Percentiles rank a stretch among this genome's conserved stretches.
Evolutionary conservation across 1,140 invertebrate species (phyloP).

Genomic region (Oscheius sp.): DNA sequence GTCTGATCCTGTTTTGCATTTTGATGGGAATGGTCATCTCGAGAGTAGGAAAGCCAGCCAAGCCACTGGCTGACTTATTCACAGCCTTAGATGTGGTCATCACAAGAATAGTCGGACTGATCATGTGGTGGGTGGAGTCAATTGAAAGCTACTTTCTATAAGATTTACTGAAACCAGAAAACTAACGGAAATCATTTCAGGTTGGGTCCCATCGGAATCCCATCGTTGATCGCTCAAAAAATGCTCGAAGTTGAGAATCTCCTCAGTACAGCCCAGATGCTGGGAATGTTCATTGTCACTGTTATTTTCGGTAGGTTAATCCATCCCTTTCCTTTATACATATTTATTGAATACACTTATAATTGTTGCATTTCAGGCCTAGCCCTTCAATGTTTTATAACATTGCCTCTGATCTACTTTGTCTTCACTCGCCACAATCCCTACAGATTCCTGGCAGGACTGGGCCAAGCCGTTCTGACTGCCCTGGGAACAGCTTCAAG

Average conservation of each 20-base stretch:
- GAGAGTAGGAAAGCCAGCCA: slow-evolving; percentile 60
- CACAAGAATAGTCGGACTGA: slow-evolving; percentile 71
- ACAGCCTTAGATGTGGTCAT: slow-evolving; percentile 64
- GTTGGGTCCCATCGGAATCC: slow-evolving; percentile 85
- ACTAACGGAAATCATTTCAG: slow-evolving; percentile 64
- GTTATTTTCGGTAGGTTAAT: slow-evolving; percentile 67
- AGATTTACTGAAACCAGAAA: no score
- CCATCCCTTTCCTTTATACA: background rate
- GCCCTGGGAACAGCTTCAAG: slow-evolving; percentile 63
- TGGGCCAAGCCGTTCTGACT: slow-evolving; percentile 67
- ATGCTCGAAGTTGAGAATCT: slow-evolving; percentile 82
- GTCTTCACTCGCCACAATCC: slow-evolving; percentile 67
- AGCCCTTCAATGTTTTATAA: slow-evolving; percentile 81
- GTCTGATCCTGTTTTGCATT: slow-evolving; percentile 66
- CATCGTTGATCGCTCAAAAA: slow-evolving; percentile 84
- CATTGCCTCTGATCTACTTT: slow-evolving; percentile 73
- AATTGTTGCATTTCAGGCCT: slow-evolving; percentile 68
- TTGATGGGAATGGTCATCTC: slow-evolving; percentile 65
- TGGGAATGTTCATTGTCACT: slow-evolving; percentile 85
- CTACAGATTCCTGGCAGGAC: slow-evolving; percentile 66
- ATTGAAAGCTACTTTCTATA: no score
- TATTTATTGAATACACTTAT: no score
- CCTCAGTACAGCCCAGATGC: slow-evolving; percentile 73
- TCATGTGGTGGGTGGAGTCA: slow-evolving; percentile 79
- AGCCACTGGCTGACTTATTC: slow-evolving; percentile 65